A percentile compares a stretch with the other conserved stretches of the same genome.
These are phyloP conservation scores for Indicator maculatus DNA, from an alignment of 2,113 vertebrate species.

Conservation along the genomic window DNA sequence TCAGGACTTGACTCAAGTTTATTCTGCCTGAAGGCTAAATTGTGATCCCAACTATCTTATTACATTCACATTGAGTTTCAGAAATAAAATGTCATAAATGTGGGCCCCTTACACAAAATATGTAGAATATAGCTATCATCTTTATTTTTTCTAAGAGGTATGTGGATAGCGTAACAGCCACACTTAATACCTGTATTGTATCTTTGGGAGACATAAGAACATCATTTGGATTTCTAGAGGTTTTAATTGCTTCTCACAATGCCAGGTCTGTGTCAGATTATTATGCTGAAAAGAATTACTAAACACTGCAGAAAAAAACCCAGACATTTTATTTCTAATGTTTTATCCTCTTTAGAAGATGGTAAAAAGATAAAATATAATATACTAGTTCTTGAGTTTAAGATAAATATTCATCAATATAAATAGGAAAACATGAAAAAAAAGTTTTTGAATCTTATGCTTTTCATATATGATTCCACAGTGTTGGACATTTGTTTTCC, in stretches of 20 bases:
- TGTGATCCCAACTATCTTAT: background rate
- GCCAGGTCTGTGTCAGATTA: background rate
- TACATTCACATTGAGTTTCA: background rate
- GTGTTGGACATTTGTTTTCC: background rate
- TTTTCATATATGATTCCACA: background rate
- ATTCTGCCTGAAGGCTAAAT: background rate
- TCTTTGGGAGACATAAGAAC: background rate
- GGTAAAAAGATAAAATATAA: background rate
- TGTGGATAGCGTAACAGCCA: background rate
- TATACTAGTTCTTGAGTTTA: background rate
- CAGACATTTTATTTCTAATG: background rate
- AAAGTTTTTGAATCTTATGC: background rate
- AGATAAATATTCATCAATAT: background rate
- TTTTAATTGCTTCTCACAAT: conserved; percentile 14
- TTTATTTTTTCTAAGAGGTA: conserved; percentile 4
- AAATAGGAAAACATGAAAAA: background rate
- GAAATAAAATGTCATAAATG: background rate
- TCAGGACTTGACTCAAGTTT: background rate
- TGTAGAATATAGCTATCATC: background rate
- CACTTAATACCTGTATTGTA: background rate
- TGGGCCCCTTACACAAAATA: background rate
- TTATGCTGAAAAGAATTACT: background rate
- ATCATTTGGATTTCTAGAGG: background rate
- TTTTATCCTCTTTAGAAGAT: background rate
- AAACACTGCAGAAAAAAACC: background rate